Evolutionary conservation across 2,113 vertebrate genomes (phyloP).

Genomic region (Castor canadensis): DNA sequence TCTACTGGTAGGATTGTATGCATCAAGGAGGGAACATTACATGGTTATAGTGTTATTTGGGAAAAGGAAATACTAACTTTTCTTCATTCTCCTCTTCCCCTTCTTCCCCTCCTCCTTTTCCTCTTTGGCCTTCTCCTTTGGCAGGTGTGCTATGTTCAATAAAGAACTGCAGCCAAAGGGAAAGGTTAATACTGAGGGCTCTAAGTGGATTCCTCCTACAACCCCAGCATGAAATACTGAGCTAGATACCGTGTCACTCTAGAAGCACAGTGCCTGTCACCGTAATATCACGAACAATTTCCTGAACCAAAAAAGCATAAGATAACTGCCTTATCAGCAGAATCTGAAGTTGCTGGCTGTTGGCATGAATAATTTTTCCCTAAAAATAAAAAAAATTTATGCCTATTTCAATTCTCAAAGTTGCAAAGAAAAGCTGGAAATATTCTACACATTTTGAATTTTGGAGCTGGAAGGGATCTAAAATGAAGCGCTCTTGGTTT

Average conservation of each 20-base stretch:
- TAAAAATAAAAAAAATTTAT: not conserved
- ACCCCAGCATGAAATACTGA: not conserved
- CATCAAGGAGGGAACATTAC: not conserved
- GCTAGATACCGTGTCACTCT: not conserved
- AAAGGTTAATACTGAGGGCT: not conserved
- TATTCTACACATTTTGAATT: not conserved
- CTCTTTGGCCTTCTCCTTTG: not conserved
- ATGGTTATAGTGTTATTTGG: not conserved
- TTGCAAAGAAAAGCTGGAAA: not conserved
- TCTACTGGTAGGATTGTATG: not conserved
- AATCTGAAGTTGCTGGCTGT: not conserved
- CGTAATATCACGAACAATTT: not conserved
- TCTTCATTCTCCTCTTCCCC: not conserved
- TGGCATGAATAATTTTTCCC: not conserved
- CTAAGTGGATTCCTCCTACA: not conserved
- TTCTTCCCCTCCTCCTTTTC: too few species aligned
- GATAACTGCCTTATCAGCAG: not conserved
- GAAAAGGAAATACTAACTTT: not conserved
- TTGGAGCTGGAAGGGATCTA: not conserved
- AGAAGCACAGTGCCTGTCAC: not conserved
- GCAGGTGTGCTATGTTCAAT: not conserved
- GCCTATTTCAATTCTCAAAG: constrained; percentile 12
- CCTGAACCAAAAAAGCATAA: not conserved
- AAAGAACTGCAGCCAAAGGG: not conserved
- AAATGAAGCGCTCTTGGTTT: not conserved